Evolutionary conservation across 1,140 invertebrate species (phyloP).

Genomic region (Drosophila parabipectinata): DNA sequence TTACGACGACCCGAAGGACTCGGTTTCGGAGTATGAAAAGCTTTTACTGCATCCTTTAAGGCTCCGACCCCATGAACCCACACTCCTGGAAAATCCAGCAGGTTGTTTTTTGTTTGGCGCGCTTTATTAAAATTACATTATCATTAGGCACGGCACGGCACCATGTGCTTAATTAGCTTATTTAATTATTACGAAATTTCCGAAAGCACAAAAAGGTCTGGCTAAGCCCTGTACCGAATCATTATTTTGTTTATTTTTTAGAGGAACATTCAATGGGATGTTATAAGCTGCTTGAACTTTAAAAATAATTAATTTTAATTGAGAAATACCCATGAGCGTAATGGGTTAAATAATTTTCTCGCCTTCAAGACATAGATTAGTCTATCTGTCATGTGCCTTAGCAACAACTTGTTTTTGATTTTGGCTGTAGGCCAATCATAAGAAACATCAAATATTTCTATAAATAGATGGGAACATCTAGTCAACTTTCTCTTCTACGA

Average conservation of each 20-base stretch:
- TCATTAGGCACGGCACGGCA: conserved; percentile 47
- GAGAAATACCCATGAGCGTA: background rate
- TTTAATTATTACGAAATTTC: conserved; percentile 29
- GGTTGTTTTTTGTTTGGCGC: conserved; percentile 73
- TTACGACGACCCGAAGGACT: conserved; percentile 3
- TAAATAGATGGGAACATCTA: conserved; percentile 20
- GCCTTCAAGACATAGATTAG: background rate
- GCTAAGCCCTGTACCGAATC: background rate
- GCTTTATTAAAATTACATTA: conserved; percentile 51
- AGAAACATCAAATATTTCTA: conserved; percentile 4
- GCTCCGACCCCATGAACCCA: background rate
- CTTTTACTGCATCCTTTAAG: conserved; percentile 23
- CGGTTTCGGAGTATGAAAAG: conserved; percentile 58
- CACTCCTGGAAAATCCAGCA: conserved; percentile 48
- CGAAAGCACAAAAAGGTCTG: background rate
- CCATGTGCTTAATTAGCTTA: conserved; percentile 41
- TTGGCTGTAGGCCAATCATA: background rate
- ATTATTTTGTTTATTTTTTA: background rate
- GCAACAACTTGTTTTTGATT: conserved; percentile 6
- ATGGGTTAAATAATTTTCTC: background rate
- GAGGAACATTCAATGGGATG: too few species aligned
- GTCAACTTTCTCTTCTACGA: conserved; percentile 33
- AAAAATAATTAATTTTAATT: too few species aligned
- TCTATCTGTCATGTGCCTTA: conserved; percentile 7
- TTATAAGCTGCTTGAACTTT: too few species aligned